These are phyloP conservation scores for Catocala nupta DNA, from an alignment of 2,888 invertebrate genomes.

Conservation along the genomic window DNA sequence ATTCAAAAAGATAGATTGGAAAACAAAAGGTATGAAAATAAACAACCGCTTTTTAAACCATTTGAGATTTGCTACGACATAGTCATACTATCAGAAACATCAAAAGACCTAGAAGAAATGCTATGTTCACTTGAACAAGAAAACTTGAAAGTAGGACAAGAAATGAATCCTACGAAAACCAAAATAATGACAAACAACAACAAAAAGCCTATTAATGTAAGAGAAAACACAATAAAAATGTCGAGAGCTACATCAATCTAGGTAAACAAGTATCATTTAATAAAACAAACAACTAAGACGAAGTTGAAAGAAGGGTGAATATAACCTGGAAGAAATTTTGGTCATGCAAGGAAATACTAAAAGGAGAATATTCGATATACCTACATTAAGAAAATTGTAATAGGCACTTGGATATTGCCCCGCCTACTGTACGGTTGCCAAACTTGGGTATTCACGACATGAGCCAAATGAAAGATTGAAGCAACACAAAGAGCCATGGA, in stretches of 20 bases:
- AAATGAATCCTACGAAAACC: conserved; percentile 11
- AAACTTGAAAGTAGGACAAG: conserved; percentile 6
- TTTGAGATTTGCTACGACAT: conserved; percentile 12
- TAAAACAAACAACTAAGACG: conserved; percentile 2
- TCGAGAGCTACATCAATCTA: conserved; percentile 6
- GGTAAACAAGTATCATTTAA: conserved; percentile 12
- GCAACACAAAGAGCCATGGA: no score
- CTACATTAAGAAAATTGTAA: no score
- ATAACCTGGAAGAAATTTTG: no score
- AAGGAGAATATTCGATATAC: no score
- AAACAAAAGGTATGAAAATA: conserved; percentile 5
- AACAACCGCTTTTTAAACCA: conserved; percentile 4
- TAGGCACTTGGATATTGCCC: no score
- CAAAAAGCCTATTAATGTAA: neutral
- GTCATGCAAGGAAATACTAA: no score
- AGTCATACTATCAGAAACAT: conserved; percentile 3
- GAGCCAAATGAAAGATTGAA: no score
- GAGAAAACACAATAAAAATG: conserved; percentile 1
- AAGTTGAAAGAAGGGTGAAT: neutral
- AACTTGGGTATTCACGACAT: no score
- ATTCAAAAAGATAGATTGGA: no score
- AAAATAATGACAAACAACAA: conserved; percentile 9
- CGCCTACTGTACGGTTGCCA: no score
- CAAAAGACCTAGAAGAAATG: conserved; percentile 1
- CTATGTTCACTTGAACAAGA: neutral